Evolutionary conservation across 2,113 vertebrate species (phyloP).

Genomic region (Scopus umbretta): DNA sequence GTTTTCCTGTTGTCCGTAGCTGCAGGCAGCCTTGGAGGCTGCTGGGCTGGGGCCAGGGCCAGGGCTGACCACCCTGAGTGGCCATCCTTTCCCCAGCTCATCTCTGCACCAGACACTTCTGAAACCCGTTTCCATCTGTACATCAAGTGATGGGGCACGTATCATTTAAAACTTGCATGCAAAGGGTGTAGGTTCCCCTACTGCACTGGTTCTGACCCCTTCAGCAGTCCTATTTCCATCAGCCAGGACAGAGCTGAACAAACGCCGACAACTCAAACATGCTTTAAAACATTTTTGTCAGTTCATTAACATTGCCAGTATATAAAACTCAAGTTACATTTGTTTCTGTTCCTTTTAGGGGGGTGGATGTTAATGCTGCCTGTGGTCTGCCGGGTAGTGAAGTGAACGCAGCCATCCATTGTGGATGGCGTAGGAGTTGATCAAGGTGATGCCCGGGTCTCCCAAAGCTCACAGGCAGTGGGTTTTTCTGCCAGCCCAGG

Average conservation of each 20-base stretch:
- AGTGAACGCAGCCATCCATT: fast-evolving
- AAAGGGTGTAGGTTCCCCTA: not conserved
- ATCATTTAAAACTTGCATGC: not conserved
- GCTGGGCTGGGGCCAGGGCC: not conserved
- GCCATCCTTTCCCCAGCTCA: not conserved
- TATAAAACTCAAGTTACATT: not conserved
- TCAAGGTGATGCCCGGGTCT: not conserved
- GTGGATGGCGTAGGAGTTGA: fast-evolving
- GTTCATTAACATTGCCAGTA: fast-evolving
- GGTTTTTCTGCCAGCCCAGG: not conserved
- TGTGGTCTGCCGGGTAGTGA: fast-evolving
- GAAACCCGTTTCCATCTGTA: not conserved
- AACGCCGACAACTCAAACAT: fast-evolving
- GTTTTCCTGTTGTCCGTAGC: not conserved
- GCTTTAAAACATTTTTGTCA: fast-evolving
- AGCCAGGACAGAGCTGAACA: not conserved
- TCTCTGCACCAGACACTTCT: not conserved
- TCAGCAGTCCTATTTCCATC: not conserved
- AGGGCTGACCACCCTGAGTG: not conserved
- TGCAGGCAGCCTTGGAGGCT: not conserved
- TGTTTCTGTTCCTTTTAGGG: not conserved
- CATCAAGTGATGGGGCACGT: too few species aligned
- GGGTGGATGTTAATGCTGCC: not conserved
- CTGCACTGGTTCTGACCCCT: not conserved
- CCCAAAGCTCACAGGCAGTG: not conserved